A percentile compares a stretch with the other conserved stretches of the same genome.
Evolutionary conservation across 2,797 vertebrate genomes (phyloP).

Genomic region (Platyrinchus mystaceus): DNA sequence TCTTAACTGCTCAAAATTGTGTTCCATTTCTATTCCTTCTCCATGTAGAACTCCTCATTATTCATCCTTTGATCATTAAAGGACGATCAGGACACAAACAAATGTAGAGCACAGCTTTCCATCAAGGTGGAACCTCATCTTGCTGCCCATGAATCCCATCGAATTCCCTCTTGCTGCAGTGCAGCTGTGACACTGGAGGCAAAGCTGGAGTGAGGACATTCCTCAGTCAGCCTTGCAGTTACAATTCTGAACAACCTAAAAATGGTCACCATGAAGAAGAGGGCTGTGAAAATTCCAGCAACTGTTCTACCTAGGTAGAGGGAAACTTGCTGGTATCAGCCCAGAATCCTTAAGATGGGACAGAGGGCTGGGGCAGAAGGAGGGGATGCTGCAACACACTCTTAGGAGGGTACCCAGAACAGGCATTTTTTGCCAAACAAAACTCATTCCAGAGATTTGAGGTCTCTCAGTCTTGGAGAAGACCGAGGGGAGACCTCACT

Average conservation of each 20-base stretch:
- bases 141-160: accelerated
- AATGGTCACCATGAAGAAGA: accelerated
- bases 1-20: accelerated
- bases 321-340: accelerated
- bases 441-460: accelerated
- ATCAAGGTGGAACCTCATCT: background rate
- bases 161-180: accelerated
- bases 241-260: accelerated
- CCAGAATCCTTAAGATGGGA: accelerated
- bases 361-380: background rate
- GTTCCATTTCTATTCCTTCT: background rate
- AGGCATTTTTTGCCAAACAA: accelerated
- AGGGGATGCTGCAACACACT: background rate
- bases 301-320: accelerated
- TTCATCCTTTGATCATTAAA: accelerated
- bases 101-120: accelerated
- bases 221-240: background rate
- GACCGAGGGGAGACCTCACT: no score
- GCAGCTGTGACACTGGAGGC: accelerated
- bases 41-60: accelerated
- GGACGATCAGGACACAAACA: background rate
- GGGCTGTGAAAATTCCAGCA: background rate
- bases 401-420: accelerated
- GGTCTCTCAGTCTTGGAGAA: background rate
- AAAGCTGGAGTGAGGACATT: accelerated